A percentile compares a stretch with the other conserved stretches of the same genome.
These are phyloP conservation scores for Sinotaia quadrata DNA, from an alignment of 2,888 invertebrate species.

Conservation along the genomic window DNA sequence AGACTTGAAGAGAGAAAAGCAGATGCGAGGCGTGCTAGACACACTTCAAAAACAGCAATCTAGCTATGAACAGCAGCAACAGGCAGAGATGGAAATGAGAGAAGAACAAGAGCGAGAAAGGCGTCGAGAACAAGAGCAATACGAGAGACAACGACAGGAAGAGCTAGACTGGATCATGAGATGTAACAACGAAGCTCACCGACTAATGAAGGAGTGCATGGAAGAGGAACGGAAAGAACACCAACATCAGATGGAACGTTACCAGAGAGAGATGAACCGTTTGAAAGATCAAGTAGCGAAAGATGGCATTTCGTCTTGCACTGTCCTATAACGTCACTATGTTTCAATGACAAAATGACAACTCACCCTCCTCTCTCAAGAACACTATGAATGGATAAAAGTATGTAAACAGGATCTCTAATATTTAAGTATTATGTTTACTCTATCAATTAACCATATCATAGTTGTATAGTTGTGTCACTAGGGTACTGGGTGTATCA, in stretches of 20 bases:
- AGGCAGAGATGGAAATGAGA: not conserved
- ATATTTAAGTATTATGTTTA: too few species aligned
- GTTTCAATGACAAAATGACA: too few species aligned
- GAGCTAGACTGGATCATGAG: conserved; percentile 5
- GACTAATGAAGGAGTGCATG: not conserved
- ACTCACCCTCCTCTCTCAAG: too few species aligned
- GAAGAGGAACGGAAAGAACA: not conserved
- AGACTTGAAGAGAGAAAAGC: not conserved
- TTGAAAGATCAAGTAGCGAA: conserved; percentile 41
- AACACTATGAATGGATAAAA: too few species aligned
- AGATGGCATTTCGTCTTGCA: too few species aligned
- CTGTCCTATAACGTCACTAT: too few species aligned
- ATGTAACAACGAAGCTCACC: not conserved
- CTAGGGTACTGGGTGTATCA: too few species aligned
- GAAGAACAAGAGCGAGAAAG: not conserved
- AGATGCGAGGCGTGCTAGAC: not conserved
- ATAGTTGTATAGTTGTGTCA: too few species aligned
- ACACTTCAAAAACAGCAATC: conserved; percentile 23
- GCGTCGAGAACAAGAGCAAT: not conserved
- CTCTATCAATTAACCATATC: too few species aligned
- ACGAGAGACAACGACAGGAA: not conserved
- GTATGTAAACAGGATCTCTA: too few species aligned
- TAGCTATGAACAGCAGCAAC: not conserved
- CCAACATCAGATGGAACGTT: not conserved
- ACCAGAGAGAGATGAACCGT: conserved; percentile 4